A percentile compares a stretch with the other conserved stretches of the same genome.
phyloP scores from a whole-genome alignment of 2,888 invertebrate species.

The Ypsolopha scabrella region DNA sequence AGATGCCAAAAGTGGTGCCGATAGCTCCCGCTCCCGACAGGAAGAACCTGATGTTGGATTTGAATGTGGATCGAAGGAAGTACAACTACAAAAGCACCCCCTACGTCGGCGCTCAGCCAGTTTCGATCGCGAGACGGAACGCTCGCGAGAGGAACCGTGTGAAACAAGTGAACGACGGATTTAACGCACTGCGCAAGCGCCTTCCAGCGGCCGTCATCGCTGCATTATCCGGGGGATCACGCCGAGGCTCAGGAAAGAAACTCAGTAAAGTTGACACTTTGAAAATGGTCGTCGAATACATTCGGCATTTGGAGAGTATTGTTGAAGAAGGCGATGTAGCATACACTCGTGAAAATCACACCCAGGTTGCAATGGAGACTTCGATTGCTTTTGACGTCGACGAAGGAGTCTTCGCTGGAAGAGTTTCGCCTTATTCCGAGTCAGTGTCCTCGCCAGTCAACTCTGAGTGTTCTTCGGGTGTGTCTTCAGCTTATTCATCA shows the following conservation, averaged over 20 bases:
- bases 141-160: conserved; percentile 96
- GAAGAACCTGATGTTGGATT: conserved; percentile 29
- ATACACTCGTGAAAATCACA: conserved; percentile 8
- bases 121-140: conserved; percentile 90
- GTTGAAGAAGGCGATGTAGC: conserved; percentile 77
- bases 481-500: conserved; percentile 49
- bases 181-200: conserved; percentile 86
- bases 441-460: conserved; percentile 76
- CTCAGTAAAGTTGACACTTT: conserved; percentile 93
- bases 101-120: conserved; percentile 75
- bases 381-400: conserved; percentile 30
- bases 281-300: conserved; percentile 90
- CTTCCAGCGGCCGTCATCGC: conserved; percentile 85
- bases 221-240: conserved; percentile 72
- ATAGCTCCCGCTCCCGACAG: conserved; percentile 67
- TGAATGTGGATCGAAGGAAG: conserved; percentile 65
- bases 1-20: conserved; percentile 47
- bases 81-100: conserved; percentile 73
- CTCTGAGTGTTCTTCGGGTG: conserved; percentile 74
- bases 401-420: conserved; percentile 45
- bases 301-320: conserved; percentile 82
- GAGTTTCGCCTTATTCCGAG: conserved; percentile 51
- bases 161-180: conserved; percentile 94
- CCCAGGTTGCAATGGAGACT: conserved; percentile 14
- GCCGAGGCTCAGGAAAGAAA: conserved; percentile 85